Percentiles rank a stretch among this genome's conserved stretches.
Evolutionary conservation across 2,888 invertebrate genomes (phyloP).

Genomic region (Hydrotaea cyrtoneurina): DNA sequence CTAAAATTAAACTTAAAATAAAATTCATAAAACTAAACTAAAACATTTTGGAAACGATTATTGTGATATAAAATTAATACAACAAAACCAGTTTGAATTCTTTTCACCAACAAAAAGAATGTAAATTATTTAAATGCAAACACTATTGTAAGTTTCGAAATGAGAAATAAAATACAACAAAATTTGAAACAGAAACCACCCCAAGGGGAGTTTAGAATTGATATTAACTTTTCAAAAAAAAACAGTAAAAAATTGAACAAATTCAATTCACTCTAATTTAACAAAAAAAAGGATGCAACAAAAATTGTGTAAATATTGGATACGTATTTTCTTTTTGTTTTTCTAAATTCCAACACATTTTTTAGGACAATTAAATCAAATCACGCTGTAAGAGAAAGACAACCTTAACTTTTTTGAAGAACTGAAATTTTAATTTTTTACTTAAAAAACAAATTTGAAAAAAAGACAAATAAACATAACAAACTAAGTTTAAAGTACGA

Average conservation of each 20-base stretch:
- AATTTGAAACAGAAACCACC: background rate
- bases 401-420: too few species aligned
- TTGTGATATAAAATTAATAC: constrained; percentile 67
- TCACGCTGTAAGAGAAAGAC: too few species aligned
- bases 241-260: background rate
- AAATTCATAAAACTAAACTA: background rate
- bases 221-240: constrained; percentile 40
- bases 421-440: too few species aligned
- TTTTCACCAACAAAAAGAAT: constrained; percentile 50
- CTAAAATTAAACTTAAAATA: constrained; percentile 9
- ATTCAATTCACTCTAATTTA: background rate
- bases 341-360: background rate
- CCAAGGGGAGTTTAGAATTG: constrained; percentile 18
- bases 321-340: constrained; percentile 13
- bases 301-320: background rate
- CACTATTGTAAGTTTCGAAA: too few species aligned
- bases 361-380: too few species aligned
- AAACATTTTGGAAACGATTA: constrained; percentile 67
- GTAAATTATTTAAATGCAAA: constrained; percentile 49
- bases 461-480: too few species aligned
- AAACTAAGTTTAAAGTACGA: too few species aligned
- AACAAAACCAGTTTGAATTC: constrained; percentile 58
- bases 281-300: background rate
- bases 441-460: too few species aligned
- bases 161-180: background rate